Percentiles rank a stretch among this genome's conserved stretches.
Conservation (phyloP, 2,113 vertebrate genomes). For the Mirounga angustirostris region DNA sequence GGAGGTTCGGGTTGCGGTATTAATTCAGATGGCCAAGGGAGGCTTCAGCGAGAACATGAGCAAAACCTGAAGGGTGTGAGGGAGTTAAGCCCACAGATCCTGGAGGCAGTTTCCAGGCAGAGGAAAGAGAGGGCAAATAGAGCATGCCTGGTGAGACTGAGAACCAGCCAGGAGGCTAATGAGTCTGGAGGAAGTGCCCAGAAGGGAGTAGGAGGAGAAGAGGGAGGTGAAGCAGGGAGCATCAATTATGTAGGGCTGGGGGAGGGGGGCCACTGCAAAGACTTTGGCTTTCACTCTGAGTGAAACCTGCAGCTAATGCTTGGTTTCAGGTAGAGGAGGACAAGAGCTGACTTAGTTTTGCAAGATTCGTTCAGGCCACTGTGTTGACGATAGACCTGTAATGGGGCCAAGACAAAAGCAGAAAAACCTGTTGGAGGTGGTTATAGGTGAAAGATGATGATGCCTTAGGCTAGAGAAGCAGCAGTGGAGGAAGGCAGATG, state of each 20-base stretch:
- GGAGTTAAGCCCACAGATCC: background rate
- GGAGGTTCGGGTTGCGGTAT: background rate
- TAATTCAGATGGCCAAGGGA: background rate
- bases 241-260: rapidly evolving
- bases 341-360: background rate
- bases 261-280: background rate
- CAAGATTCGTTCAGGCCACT: constrained; percentile 36
- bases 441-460: constrained; percentile 52
- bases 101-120: background rate
- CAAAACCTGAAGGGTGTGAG: background rate
- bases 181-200: background rate
- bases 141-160: background rate
- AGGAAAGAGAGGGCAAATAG: background rate
- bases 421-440: constrained; percentile 70
- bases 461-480: constrained; percentile 36
- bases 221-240: background rate
- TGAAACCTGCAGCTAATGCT: background rate
- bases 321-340: background rate
- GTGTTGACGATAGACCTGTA: constrained; percentile 23
- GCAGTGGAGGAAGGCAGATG: background rate
- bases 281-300: background rate
- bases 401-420: constrained; percentile 49
- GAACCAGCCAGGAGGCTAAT: background rate
- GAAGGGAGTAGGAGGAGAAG: background rate
- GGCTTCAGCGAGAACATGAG: background rate